Conservation (phyloP, 2,113 vertebrate genomes). For the Pavo muticus region DNA sequence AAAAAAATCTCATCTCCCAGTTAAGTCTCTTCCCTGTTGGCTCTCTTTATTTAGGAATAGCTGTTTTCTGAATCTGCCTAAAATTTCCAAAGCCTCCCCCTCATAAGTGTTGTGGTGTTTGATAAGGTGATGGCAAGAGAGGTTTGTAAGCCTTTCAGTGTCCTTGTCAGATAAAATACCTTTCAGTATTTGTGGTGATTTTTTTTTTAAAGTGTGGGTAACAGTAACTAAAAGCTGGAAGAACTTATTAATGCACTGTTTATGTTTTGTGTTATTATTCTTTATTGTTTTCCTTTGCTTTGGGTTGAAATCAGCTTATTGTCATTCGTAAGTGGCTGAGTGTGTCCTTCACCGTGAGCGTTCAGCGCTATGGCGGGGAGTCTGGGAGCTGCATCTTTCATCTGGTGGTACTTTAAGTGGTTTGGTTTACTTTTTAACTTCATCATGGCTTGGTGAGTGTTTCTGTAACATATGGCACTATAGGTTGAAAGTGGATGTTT, state of each 20-base stretch:
- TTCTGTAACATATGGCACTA: constrained; percentile 43
- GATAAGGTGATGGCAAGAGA: not conserved
- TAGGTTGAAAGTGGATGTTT: constrained; percentile 54
- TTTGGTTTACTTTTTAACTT: constrained; percentile 4
- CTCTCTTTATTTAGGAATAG: not conserved
- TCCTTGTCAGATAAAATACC: not conserved
- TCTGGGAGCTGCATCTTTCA: not conserved
- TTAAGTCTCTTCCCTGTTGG: not conserved
- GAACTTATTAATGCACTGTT: constrained; percentile 2
- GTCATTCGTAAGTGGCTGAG: constrained; percentile 43
- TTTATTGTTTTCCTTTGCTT: constrained; percentile 33
- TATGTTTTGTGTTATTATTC: constrained; percentile 35
- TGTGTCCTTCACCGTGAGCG: constrained; percentile 10
- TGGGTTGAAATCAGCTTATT: constrained; percentile 25
- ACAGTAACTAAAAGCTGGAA: constrained; percentile 19
- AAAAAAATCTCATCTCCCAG: not conserved
- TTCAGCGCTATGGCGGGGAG: not conserved
- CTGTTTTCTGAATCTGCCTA: not conserved
- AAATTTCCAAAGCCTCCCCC: not conserved
- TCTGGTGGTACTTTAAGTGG: not conserved
- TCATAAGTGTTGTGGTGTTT: not conserved
- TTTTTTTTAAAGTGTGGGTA: not conserved
- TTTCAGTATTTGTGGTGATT: not conserved
- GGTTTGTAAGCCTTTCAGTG: not conserved
- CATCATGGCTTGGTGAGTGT: constrained; percentile 10